Percentiles rank a stretch among this genome's conserved stretches.
Conservation (phyloP, 2,888 invertebrate species). For the Meloe dianella region DNA sequence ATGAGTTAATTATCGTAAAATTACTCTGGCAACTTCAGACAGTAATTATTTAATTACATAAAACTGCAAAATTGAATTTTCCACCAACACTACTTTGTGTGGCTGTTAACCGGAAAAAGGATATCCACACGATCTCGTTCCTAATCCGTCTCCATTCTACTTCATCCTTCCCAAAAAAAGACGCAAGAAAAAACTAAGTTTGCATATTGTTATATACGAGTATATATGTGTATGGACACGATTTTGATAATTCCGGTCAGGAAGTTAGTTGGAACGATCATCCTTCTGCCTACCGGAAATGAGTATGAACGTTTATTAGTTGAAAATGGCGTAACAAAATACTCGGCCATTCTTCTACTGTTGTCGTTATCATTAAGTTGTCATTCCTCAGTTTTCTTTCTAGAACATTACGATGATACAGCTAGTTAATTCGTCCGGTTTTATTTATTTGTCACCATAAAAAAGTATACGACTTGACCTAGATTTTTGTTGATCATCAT, state of each 20-base stretch:
- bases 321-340: not conserved
- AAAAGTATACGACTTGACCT: not conserved
- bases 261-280: not conserved
- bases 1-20: conserved; percentile 7
- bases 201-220: not conserved
- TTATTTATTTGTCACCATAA: not conserved
- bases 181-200: not conserved
- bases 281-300: conserved; percentile 6
- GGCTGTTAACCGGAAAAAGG: not conserved
- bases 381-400: not conserved
- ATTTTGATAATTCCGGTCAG: conserved; percentile 3
- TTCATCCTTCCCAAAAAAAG: not conserved
- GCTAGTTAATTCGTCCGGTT: not conserved
- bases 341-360: not conserved
- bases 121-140: not conserved
- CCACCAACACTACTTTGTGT: not conserved
- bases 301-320: conserved; percentile 3
- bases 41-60: conserved; percentile 6
- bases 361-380: not conserved
- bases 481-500: not conserved
- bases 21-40: not conserved
- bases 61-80: not conserved
- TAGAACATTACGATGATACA: not conserved
- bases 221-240: not conserved
- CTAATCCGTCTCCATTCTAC: not conserved